Percentiles rank a stretch among this genome's conserved stretches.
These are phyloP conservation scores for Ladona fulva DNA, from an alignment of 1,140 invertebrate genomes.

Conservation along the genomic window DNA sequence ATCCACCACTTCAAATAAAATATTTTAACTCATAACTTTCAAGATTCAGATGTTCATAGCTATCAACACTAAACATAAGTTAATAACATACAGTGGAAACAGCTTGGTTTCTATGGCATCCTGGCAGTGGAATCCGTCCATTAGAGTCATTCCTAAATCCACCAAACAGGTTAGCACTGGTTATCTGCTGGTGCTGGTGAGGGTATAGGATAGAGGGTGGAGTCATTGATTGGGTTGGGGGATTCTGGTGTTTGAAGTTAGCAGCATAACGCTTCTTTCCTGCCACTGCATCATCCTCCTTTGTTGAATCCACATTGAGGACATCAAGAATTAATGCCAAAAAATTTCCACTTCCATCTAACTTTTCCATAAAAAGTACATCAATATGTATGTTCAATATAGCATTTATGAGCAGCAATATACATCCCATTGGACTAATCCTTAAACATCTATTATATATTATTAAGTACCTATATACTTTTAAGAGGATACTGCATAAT, in stretches of 20 bases:
- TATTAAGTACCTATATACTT: too few species aligned
- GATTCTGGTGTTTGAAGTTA: background rate
- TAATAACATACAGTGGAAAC: background rate
- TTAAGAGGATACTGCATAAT: too few species aligned
- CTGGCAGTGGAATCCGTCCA: background rate
- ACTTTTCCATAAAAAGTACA: too few species aligned
- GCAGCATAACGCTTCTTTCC: constrained; percentile 3
- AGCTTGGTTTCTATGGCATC: constrained; percentile 1
- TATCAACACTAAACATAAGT: background rate
- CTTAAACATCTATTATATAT: too few species aligned
- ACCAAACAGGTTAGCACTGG: background rate
- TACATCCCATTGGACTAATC: too few species aligned
- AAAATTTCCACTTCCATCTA: too few species aligned
- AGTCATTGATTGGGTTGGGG: background rate
- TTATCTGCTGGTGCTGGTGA: constrained; percentile 9
- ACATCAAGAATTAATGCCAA: too few species aligned
- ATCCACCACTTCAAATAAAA: background rate
- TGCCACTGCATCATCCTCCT: background rate
- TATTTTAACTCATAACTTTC: background rate
- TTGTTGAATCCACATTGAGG: background rate
- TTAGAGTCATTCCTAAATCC: constrained; percentile 7
- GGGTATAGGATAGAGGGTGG: background rate
- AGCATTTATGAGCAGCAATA: too few species aligned
- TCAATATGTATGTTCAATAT: too few species aligned
- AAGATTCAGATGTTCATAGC: too few species aligned